Base-by-base conservation (phyloP, 2,888 invertebrate species). In the Nomada hirtipes region DNA sequence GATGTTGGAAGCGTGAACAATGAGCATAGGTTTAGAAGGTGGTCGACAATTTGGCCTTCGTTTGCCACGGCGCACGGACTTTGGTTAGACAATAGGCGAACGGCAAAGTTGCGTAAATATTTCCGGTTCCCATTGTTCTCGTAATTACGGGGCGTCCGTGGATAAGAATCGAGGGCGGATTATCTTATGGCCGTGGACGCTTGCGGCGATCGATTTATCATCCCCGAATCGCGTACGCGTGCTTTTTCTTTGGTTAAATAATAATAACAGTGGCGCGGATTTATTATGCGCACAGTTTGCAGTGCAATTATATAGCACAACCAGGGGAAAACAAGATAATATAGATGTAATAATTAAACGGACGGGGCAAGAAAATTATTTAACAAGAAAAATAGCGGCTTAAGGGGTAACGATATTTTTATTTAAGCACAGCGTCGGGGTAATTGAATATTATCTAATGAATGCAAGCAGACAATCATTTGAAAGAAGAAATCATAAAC, bases 31-130 rank as follows among this genome's bases (percentile, higher is more conserved):
- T 76, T 83, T 72, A 76, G 76, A 59, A 55, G 52, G 69, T 81
- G 72, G 83, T 80, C 74, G 79, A 82, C 76, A 87, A 85, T 89
- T 88, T 4, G 7, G 85, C 76, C 81, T 70, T 59, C 72, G 76
- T 81, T 80, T 80, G 44, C 65, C 57, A 15, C 69, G 55, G 9
- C 13, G 47, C 42, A 47, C 15, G 36, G 55, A 2, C 23, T 26
- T 67, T 42, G 52, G 50, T 61, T n/a, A 63, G 68, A 85, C 73
- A 84, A 85, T 81, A 71, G 81, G 52, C 67, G 59, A 23, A 23
- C 53, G 13, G 4, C 57, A 3, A 53, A 84, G 26, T 26, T 68
- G 50, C 74, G 71, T 85, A 85, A 84, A 84, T 85, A 84, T 85
- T 85, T 81, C 69, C 77, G 52, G 29, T 20, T 13, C 44, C 4